Percentiles rank a stretch among this genome's conserved stretches.
Conservation (phyloP, 2,888 invertebrate genomes). For the Drosophila tanythrix region DNA sequence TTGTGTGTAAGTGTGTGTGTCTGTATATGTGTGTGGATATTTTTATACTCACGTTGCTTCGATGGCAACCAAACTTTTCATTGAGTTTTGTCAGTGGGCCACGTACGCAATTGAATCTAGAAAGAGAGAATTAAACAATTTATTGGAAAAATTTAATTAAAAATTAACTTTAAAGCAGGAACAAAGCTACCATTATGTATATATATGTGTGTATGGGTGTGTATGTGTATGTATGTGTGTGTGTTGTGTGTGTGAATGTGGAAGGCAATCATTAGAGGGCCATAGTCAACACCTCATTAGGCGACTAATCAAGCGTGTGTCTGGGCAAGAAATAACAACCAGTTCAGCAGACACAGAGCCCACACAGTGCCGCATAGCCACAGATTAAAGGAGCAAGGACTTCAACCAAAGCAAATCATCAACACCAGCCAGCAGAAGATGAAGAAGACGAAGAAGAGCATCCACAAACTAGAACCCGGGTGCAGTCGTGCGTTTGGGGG, state of each 20-base stretch:
- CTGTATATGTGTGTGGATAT: not conserved
- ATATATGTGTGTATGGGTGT: not conserved
- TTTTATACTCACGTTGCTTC: slow-evolving; percentile 67
- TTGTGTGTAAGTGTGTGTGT: not conserved
- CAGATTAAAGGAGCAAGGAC: slow-evolving; percentile 52
- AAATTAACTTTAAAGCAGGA: slow-evolving; percentile 36
- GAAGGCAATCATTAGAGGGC: slow-evolving; percentile 64
- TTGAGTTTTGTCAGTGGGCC: slow-evolving; percentile 56
- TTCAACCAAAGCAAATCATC: slow-evolving; percentile 53
- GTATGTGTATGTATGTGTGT: slow-evolving; percentile 6
- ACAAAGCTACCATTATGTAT: slow-evolving; percentile 19
- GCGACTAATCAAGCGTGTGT: slow-evolving; percentile 82
- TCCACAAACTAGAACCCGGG: slow-evolving; percentile 27
- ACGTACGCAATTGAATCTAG: slow-evolving; percentile 29
- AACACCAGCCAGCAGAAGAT: slow-evolving; percentile 33
- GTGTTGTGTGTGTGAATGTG: slow-evolving; percentile 17
- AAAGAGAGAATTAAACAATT: slow-evolving; percentile 28
- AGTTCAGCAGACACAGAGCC: slow-evolving; percentile 46
- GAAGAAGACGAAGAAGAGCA: slow-evolving; percentile 28
- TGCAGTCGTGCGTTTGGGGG: slow-evolving; percentile 53
- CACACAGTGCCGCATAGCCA: slow-evolving; percentile 19
- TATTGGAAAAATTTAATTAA: slow-evolving; percentile 39
- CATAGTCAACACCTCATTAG: slow-evolving; percentile 82
- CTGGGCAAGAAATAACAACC: slow-evolving; percentile 70
- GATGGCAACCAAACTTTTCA: slow-evolving; percentile 73